phyloP scores from a whole-genome alignment of 92 coral and sea anemone genomes.

The Siderastrea siderea region DNA sequence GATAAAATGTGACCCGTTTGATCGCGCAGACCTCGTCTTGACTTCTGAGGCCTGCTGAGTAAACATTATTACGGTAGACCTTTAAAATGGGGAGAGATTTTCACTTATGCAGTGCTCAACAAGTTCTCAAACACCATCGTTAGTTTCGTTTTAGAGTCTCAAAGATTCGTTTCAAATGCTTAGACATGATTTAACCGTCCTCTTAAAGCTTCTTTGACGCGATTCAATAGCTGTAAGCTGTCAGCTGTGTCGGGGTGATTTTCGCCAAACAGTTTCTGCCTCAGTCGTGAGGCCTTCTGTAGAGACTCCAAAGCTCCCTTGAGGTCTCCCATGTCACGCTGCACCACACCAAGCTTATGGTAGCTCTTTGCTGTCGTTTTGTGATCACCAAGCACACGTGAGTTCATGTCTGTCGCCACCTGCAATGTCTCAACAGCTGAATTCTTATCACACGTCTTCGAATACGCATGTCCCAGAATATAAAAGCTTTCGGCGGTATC shows the following conservation, averaged over 20 bases:
- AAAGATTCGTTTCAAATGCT: too few species aligned
- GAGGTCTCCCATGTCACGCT: not conserved
- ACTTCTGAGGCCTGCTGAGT: too few species aligned
- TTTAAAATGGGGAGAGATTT: too few species aligned
- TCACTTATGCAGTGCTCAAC: too few species aligned
- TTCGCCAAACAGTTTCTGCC: not conserved
- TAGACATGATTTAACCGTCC: too few species aligned
- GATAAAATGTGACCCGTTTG: too few species aligned
- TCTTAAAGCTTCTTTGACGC: too few species aligned
- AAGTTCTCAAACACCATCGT: too few species aligned
- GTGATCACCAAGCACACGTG: not conserved
- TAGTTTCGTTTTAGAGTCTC: too few species aligned
- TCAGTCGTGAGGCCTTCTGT: not conserved
- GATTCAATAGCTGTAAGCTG: not conserved
- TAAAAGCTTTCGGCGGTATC: not conserved
- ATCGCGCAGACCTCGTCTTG: too few species aligned
- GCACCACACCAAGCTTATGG: not conserved
- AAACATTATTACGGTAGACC: too few species aligned
- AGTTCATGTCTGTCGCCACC: not conserved
- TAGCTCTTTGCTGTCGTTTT: not conserved
- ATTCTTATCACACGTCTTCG: not conserved
- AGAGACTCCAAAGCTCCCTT: not conserved
- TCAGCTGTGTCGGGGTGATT: not conserved
- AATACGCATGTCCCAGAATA: not conserved
- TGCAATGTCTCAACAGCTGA: conserved; percentile 17